Base-by-base conservation (phyloP, 2,888 invertebrate species). In the Alviniconcha strummeri region DNA sequence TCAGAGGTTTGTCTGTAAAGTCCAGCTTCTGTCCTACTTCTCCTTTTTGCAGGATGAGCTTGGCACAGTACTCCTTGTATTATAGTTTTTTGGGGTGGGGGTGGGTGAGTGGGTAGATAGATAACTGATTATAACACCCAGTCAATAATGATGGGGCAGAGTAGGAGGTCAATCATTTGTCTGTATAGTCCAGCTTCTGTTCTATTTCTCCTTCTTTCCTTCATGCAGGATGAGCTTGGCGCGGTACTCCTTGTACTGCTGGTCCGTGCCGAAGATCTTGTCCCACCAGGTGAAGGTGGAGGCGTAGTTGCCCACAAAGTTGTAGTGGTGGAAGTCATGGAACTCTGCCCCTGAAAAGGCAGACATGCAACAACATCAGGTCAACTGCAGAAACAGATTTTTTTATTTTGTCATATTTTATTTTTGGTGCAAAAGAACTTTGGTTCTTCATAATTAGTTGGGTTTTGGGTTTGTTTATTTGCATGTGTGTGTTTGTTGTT, bases 271-370 rank as follows among this genome's bases (percentile, higher is more conserved):
- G 79, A 91, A 90, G 11, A 92, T 79, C 83, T 87, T 84, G 88
- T 92, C 92, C 92, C 92, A 92, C 91, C 91, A 92, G 56, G 88
- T 86, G 85, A 91, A 92, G 4, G 91, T 90, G 4, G 92, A 92
- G 8, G 91, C 85, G 84, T 92, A 92, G 86, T 92, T 92, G 9
- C 92, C 92, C 52, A 85, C 85, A 86, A 92, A 92, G 88, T 92
- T 92, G 86, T 89, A 88, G 87, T 92, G 92, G 83, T 92, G 92
- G 85, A 92, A 92, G 84, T 92, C 92, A 80, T 92, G 92, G 87
- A 90, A 91, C 55, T 88, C 85, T 52, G 91, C 85, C n/a, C 92
- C 92, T 92, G 85, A 4, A 4, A 81, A 83, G 36, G 36, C 36
- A 36, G 36, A 36, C 36, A 36, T 36, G 36, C 36, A 36, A 79